These are phyloP conservation scores for Drosophila crucigera DNA, from an alignment of 2,888 invertebrate genomes.

Conservation along the genomic window DNA sequence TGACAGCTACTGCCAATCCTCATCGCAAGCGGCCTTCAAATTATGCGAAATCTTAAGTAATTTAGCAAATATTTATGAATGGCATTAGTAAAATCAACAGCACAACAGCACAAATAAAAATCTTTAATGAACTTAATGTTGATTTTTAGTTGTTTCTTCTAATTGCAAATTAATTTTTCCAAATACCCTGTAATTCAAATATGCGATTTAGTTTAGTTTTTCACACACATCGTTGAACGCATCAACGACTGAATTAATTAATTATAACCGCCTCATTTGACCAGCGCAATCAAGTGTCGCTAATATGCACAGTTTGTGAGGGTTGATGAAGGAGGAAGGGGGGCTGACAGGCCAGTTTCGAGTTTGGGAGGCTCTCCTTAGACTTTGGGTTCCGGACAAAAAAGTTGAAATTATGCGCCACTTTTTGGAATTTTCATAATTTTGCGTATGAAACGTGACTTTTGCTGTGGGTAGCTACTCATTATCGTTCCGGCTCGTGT, in stretches of 20 bases:
- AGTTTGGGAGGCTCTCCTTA: not conserved
- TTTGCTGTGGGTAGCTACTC: slow-evolving; percentile 49
- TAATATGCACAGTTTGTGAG: slow-evolving; percentile 36
- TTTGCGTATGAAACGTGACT: slow-evolving; percentile 78
- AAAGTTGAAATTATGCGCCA: slow-evolving; percentile 68
- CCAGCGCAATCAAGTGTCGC: slow-evolving; percentile 66
- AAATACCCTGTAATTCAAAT: slow-evolving; percentile 55
- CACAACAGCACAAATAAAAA: slow-evolving; percentile 61
- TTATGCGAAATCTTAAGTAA: slow-evolving; percentile 80
- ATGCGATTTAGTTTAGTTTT: slow-evolving; percentile 43
- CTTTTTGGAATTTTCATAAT: slow-evolving; percentile 75
- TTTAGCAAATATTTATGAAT: slow-evolving; percentile 72
- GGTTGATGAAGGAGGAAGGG: not conserved
- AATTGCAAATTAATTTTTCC: slow-evolving; percentile 53
- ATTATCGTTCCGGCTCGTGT: slow-evolving; percentile 40
- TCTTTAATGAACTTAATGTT: slow-evolving; percentile 61
- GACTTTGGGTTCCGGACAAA: slow-evolving; percentile 9
- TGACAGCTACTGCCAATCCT: slow-evolving; percentile 74
- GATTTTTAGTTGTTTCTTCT: slow-evolving; percentile 46
- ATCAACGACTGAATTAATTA: slow-evolving; percentile 75
- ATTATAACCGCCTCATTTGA: slow-evolving; percentile 75
- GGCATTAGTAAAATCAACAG: slow-evolving; percentile 75
- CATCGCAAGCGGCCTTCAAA: slow-evolving; percentile 54
- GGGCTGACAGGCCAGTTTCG: not conserved
- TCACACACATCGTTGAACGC: slow-evolving; percentile 48